Conservation (phyloP, 2,113 vertebrate species). For the Malurus alboscapulatus region DNA sequence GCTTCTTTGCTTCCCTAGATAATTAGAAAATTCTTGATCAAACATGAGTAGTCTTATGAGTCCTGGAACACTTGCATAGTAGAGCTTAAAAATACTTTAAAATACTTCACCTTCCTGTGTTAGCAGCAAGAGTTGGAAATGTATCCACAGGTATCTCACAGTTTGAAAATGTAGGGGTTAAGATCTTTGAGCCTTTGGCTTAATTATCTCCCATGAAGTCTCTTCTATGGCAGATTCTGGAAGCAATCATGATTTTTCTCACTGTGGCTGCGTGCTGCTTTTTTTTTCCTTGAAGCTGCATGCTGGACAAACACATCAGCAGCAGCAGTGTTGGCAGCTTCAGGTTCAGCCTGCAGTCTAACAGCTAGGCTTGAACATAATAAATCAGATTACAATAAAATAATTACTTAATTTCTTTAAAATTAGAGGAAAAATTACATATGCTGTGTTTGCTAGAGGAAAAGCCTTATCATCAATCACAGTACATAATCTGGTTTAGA, state of each 20-base stretch:
- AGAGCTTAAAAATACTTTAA: not conserved
- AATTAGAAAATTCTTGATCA: not conserved
- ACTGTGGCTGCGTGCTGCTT: not conserved
- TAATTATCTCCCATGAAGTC: not conserved
- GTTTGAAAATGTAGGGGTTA: not conserved
- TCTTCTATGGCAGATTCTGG: not conserved
- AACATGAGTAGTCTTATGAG: not conserved
- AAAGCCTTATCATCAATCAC: slow-evolving; percentile 19
- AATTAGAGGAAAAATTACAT: not conserved
- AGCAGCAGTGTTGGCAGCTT: not conserved
- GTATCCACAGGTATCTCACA: not conserved
- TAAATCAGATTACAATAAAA: slow-evolving; percentile 33
- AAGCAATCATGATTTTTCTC: not conserved
- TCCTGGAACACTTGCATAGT: not conserved
- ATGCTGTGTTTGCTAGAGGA: not conserved
- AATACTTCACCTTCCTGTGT: not conserved
- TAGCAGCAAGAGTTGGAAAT: not conserved
- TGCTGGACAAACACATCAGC: not conserved
- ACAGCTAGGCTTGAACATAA: not conserved
- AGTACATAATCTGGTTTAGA: slow-evolving; percentile 12
- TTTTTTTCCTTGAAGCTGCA: not conserved
- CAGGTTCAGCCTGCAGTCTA: not conserved
- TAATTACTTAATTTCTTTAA: slow-evolving; percentile 49
- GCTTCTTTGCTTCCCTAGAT: not conserved
- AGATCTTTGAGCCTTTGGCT: not conserved